Percentiles rank a stretch among this genome's conserved stretches.
These are phyloP conservation scores for Gambelia wislizenii DNA, from an alignment of 2,797 vertebrate species.

Conservation along the genomic window DNA sequence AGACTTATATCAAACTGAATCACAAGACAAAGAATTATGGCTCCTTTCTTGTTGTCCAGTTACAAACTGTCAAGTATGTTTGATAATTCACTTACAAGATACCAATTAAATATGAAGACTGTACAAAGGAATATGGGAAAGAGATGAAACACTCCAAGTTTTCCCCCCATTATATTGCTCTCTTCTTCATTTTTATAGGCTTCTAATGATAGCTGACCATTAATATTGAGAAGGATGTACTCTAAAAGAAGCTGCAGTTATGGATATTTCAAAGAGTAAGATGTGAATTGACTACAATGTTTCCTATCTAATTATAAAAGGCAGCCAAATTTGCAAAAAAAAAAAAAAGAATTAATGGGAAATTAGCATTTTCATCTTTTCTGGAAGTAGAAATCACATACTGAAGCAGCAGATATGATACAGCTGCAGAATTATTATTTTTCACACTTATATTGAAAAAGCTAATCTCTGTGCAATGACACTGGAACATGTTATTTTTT, in stretches of 20 bases:
- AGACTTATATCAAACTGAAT: neutral
- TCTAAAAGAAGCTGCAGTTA: constrained; percentile 17
- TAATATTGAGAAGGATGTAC: neutral
- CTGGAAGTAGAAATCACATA: constrained; percentile 44
- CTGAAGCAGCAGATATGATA: constrained; percentile 41
- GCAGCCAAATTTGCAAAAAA: constrained; percentile 42
- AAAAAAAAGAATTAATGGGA: constrained; percentile 44
- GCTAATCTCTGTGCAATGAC: constrained; percentile 44
- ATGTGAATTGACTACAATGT: constrained; percentile 16
- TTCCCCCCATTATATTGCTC: neutral
- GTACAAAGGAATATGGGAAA: neutral
- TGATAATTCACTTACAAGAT: neutral
- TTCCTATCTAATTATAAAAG: constrained; percentile 44
- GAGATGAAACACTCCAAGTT: neutral
- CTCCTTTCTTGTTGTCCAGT: neutral
- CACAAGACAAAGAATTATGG: neutral
- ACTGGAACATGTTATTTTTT: constrained; percentile 1
- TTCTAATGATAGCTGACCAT: neutral
- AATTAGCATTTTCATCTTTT: constrained; percentile 62
- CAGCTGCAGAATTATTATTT: constrained; percentile 57
- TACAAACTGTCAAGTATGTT: neutral
- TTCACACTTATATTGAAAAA: constrained; percentile 50
- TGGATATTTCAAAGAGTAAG: constrained; percentile 26
- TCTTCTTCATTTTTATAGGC: constrained; percentile 5
- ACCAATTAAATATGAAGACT: constrained; percentile 12